Evolutionary conservation across 2,888 invertebrate genomes (phyloP), one percentile per base, ranked within the genome.

Genomic region (Drosophila fungiperda): DNA sequence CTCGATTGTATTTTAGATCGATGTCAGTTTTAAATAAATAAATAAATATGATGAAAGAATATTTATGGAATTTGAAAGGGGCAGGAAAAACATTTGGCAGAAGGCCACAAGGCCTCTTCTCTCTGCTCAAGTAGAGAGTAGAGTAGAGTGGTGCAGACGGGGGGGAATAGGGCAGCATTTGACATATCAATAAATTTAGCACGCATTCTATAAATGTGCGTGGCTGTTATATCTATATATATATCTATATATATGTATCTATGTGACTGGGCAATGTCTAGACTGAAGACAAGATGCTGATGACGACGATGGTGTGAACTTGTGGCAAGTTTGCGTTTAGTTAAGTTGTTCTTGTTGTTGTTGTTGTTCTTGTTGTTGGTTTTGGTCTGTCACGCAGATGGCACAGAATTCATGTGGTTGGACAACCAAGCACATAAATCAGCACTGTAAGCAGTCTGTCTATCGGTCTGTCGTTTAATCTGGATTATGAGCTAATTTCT

Each of bases 161-260:
- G 9, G 9, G 38, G 36, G 49, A n/a, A 15, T 17, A 52, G 48
- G 49, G 61, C 35, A 23, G 11, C 11, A 23, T 60, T 72, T 77
- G 81, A 78, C 78, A 78, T 76, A 68, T 84, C 85, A 89, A 84
- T 84, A 89, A 84, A 84, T 84, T 84, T 82, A 54, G 82, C 87
- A 84, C 78, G 87, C 87, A 87, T 58, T 48, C 84, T 80, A 88
- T 89, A 78, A 83, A 78, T 87, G 87, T 83, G 87, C 73, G 75
- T 73, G 68, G 66, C 38, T 62, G 73, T 29, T 38, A 70, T 62
- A 55, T 9, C 26, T 20, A 57, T 29, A 52, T 12, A 23, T 42
- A 70, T 62, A 55, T 9, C 20, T 20, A 57, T 29, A 52, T 12
- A 26, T 2, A 5, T 36, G 38, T 23, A 23, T 45, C 23, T 45